Conservation (phyloP, 2,113 vertebrate species). For the Calyptommatus sinebrachiatus region DNA sequence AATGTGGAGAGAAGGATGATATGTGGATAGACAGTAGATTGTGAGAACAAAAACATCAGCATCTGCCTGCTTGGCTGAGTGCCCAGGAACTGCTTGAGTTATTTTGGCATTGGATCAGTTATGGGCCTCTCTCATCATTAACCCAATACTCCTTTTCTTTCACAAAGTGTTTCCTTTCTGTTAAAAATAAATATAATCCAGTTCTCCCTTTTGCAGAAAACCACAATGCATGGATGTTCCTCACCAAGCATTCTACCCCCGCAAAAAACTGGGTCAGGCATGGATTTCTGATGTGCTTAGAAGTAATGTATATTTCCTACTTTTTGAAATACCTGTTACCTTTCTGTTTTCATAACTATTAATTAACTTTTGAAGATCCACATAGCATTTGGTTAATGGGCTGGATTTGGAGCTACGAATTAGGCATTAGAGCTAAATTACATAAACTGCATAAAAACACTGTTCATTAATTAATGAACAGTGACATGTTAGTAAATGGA, state of each 20-base stretch:
- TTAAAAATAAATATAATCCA: neutral
- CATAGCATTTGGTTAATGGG: neutral
- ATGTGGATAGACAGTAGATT: neutral
- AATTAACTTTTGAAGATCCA: neutral
- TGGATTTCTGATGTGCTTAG: conserved; percentile 37
- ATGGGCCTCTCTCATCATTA: neutral
- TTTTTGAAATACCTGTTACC: conserved; percentile 16
- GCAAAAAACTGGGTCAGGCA: conserved; percentile 13
- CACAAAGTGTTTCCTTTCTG: conserved; percentile 3
- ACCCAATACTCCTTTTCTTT: conserved; percentile 7
- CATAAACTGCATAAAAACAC: neutral
- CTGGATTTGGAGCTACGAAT: neutral
- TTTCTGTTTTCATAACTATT: neutral
- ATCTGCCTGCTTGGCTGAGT: neutral
- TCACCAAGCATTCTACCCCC: neutral
- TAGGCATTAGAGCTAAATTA: neutral
- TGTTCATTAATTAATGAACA: too few relatives aligned
- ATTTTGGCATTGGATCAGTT: conserved; percentile 16
- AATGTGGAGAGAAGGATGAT: neutral
- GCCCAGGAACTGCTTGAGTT: conserved; percentile 18
- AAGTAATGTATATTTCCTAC: conserved; percentile 30
- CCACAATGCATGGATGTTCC: neutral
- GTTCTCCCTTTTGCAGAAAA: neutral
- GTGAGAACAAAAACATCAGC: neutral
- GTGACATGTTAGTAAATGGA: too few relatives aligned